phyloP scores from a whole-genome alignment of 2,113 vertebrate species.

The Felis chaus region DNA sequence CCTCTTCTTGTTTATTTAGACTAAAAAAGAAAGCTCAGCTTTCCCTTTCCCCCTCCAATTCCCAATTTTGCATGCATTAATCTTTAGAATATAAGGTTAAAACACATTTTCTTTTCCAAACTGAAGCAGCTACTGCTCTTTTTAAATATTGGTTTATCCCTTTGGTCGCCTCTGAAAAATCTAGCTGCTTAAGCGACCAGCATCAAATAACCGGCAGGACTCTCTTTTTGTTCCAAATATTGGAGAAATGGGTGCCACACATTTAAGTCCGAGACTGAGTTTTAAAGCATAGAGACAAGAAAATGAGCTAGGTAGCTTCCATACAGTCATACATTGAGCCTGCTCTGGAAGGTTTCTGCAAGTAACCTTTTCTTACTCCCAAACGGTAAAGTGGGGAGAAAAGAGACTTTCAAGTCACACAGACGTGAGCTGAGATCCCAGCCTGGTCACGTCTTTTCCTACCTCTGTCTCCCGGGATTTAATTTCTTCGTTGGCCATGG shows the following conservation, averaged over 20 bases:
- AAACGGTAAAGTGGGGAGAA: background rate
- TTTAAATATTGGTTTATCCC: constrained; percentile 57
- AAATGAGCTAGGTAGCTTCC: background rate
- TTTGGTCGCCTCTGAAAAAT: constrained; percentile 57
- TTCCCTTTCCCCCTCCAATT: constrained; percentile 2
- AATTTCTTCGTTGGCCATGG: background rate
- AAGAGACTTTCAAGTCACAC: background rate
- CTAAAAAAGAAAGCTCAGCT: constrained; percentile 47
- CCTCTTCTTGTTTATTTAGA: constrained; percentile 56
- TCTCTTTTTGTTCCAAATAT: constrained; percentile 4
- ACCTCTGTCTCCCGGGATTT: background rate
- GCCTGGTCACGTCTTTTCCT: background rate
- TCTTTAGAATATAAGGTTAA: constrained; percentile 53
- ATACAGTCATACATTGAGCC: background rate
- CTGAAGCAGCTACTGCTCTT: constrained; percentile 38
- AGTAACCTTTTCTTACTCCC: background rate
- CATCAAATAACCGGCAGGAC: background rate
- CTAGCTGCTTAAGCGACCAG: constrained; percentile 32
- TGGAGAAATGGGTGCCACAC: constrained; percentile 12
- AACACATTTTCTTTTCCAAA: constrained; percentile 40
- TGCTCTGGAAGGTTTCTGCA: background rate
- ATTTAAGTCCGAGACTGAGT: background rate
- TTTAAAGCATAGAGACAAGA: constrained; percentile 2
- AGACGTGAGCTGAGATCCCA: constrained; percentile 17
- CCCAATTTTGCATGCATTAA: constrained; percentile 55